Conservation (phyloP, 2,888 invertebrate species). For the Drosophila borealis region DNA sequence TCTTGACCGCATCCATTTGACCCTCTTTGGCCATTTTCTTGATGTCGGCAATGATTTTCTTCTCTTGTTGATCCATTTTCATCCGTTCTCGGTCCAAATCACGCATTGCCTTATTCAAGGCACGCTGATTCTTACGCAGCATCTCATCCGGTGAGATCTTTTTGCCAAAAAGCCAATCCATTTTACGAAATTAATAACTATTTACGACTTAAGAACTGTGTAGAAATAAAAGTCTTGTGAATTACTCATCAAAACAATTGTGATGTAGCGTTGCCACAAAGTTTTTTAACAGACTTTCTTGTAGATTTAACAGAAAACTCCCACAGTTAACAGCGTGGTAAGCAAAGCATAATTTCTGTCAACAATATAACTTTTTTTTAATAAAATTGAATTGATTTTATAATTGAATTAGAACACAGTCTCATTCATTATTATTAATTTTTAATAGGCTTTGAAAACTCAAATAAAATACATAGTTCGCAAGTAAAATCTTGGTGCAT, state of each 20-base stretch:
- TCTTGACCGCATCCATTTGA: conserved; percentile 99
- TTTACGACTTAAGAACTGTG: conserved; percentile 38
- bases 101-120: conserved; percentile 98
- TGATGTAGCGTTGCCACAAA: conserved; percentile 40
- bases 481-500: too few relatives aligned
- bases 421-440: too few relatives aligned
- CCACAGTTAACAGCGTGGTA: conserved; percentile 9
- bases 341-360: too few relatives aligned
- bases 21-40: conserved; percentile 99
- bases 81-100: conserved; percentile 97
- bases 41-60: conserved; percentile 98
- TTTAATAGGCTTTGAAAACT: too few relatives aligned
- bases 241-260: conserved; percentile 58
- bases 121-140: conserved; percentile 98
- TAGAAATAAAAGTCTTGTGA: conserved; percentile 41
- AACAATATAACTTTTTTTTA: background rate
- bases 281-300: conserved; percentile 2
- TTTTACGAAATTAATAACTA: conserved; percentile 76
- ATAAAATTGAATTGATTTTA: too few relatives aligned
- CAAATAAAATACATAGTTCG: too few relatives aligned
- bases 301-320: conserved; percentile 13
- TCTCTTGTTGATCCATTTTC: conserved; percentile 99
- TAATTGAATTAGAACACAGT: too few relatives aligned
- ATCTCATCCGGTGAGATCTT: conserved; percentile 98
- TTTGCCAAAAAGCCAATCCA: conserved; percentile 99